These are phyloP conservation scores for Scaptomyza pallida DNA, from an alignment of 1,140 invertebrate genomes.

Conservation along the genomic window DNA sequence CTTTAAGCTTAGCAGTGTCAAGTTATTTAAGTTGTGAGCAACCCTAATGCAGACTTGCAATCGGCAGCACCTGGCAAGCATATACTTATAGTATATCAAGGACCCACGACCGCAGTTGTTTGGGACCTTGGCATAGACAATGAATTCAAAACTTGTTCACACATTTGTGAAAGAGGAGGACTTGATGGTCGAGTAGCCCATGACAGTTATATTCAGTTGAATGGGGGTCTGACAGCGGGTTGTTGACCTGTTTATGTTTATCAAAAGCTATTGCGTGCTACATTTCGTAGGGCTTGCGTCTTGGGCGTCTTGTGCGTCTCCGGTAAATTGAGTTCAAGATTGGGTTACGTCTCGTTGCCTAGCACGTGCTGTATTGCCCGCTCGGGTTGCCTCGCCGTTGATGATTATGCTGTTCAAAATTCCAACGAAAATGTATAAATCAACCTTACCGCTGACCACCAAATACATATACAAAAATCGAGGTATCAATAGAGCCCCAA, in stretches of 20 bases:
- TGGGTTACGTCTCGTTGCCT: conserved; percentile 47
- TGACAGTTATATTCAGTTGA: conserved; percentile 1
- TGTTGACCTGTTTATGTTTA: conserved; percentile 67
- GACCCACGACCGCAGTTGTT: conserved; percentile 24
- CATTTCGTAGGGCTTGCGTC: conserved; percentile 20
- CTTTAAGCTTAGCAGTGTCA: neutral
- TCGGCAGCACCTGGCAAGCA: conserved; percentile 41
- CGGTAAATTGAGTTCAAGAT: conserved; percentile 45
- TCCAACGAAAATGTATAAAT: conserved; percentile 71
- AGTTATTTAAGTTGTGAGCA: neutral
- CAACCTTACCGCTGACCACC: conserved; percentile 59
- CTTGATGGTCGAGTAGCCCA: too few species aligned
- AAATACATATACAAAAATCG: conserved; percentile 36
- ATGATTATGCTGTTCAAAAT: conserved; percentile 64
- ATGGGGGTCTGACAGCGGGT: conserved; percentile 29
- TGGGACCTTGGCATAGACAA: conserved; percentile 63
- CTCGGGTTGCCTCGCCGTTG: conserved; percentile 6
- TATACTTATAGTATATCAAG: conserved; percentile 8
- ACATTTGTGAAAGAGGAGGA: neutral
- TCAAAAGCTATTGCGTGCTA: conserved; percentile 65
- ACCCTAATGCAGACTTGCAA: conserved; percentile 41
- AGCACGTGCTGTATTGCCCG: conserved; percentile 39
- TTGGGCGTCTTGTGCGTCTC: conserved; percentile 32
- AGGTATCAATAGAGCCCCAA: conserved; percentile 26
- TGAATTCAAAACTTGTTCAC: conserved; percentile 49